Conservation (phyloP, 1,140 invertebrate genomes). For the Cotesia typhae region DNA sequence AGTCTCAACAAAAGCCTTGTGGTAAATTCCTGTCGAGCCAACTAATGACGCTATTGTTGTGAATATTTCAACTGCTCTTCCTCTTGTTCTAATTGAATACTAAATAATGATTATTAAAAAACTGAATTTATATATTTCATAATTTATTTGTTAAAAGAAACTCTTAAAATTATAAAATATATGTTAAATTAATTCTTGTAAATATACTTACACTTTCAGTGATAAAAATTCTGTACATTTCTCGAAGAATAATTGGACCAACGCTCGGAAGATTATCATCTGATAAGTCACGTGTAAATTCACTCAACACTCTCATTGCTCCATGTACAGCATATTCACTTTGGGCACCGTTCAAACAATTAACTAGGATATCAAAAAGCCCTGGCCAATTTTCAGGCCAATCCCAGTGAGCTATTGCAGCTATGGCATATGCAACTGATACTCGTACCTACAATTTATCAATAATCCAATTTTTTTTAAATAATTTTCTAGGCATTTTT, state of each 20-base stretch:
- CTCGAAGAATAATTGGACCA: constrained; percentile 78
- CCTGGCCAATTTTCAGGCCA: constrained; percentile 83
- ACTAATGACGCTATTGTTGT: constrained; percentile 70
- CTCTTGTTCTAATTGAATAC: constrained; percentile 70
- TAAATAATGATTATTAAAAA: constrained; percentile 58
- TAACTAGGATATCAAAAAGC: constrained; percentile 77
- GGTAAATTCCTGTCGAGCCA: constrained; percentile 67
- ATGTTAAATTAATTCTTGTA: too few relatives aligned
- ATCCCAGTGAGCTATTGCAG: constrained; percentile 80
- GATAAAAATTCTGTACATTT: constrained; percentile 79
- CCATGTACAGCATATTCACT: constrained; percentile 76
- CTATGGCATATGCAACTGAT: constrained; percentile 79
- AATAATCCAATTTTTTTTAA: constrained; percentile 23
- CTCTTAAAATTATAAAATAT: too few relatives aligned
- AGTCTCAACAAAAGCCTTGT: constrained; percentile 69
- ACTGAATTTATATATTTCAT: too few relatives aligned
- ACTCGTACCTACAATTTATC: constrained; percentile 64
- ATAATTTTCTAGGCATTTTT: constrained; percentile 12
- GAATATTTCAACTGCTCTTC: constrained; percentile 76
- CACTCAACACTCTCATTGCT: constrained; percentile 80
- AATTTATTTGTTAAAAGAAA: too few relatives aligned
- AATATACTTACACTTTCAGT: constrained; percentile 68
- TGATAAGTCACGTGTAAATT: constrained; percentile 76
- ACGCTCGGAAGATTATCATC: constrained; percentile 77
- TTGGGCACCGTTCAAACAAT: constrained; percentile 67